Conservation (phyloP, 2,888 invertebrate genomes). For the Melangyna quadrimaculata region DNA sequence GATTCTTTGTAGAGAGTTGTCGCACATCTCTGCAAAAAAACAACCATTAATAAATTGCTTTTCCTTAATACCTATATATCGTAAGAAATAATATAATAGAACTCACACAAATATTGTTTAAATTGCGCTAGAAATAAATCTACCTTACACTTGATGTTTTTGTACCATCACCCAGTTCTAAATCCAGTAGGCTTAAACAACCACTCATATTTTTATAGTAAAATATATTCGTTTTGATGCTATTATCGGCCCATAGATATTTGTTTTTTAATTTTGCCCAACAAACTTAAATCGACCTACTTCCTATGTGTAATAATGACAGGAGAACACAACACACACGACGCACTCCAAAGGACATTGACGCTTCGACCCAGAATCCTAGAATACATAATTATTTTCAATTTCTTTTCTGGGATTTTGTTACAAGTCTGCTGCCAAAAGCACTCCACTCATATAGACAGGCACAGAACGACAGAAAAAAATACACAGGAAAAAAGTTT, state of each 20-base stretch:
- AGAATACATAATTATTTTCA: slow-evolving; percentile 50
- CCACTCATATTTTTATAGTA: slow-evolving; percentile 12
- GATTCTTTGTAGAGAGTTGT: no score
- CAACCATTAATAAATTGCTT: no score
- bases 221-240: slow-evolving; percentile 36
- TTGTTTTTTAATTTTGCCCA: neutral
- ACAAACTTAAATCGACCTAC: slow-evolving; percentile 48
- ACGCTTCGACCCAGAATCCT: slow-evolving; percentile 60
- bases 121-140: neutral
- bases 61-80: no score
- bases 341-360: slow-evolving; percentile 68
- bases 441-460: neutral
- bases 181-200: neutral
- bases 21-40: no score
- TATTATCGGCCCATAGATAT: slow-evolving; percentile 10
- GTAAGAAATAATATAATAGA: no score
- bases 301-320: slow-evolving; percentile 5
- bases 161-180: neutral
- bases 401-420: slow-evolving; percentile 11
- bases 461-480: neutral
- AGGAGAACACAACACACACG: slow-evolving; percentile 32
- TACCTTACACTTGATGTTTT: neutral
- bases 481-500: slow-evolving; percentile 8
- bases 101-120: neutral
- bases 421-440: slow-evolving; percentile 45